phyloP scores from a whole-genome alignment of 2,113 vertebrate genomes.

The Nicator chloris region DNA sequence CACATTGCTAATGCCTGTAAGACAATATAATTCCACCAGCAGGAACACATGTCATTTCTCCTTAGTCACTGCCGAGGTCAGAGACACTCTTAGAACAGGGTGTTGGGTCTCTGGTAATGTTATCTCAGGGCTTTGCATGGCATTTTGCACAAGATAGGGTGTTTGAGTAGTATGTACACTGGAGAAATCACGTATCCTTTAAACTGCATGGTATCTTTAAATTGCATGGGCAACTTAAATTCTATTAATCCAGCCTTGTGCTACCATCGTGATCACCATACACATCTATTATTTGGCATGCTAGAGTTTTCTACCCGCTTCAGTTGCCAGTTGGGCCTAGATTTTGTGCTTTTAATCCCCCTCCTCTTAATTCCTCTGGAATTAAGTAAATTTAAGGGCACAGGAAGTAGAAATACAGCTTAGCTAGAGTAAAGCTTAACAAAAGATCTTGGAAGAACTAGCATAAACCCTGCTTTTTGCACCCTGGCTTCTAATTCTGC shows the following conservation, averaged over 20 bases:
- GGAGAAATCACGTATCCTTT: not conserved
- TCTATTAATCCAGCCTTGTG: not conserved
- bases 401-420: not conserved
- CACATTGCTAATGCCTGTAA: conserved; percentile 42
- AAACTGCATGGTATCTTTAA: not conserved
- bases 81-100: not conserved
- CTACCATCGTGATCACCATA: not conserved
- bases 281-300: not conserved
- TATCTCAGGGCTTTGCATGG: not conserved
- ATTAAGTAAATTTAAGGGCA: not conserved
- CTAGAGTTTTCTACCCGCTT: not conserved
- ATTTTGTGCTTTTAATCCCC: not conserved
- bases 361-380: not conserved
- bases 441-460: not conserved
- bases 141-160: not conserved
- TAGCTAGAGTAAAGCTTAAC: not conserved
- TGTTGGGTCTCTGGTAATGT: not conserved
- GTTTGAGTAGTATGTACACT: not conserved
- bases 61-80: conserved; percentile 33
- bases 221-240: not conserved
- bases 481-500: not conserved
- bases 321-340: not conserved
- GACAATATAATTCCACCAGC: conserved; percentile 32
- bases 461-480: not conserved
- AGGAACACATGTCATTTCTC: conserved; percentile 6